phyloP scores from a whole-genome alignment of 2,113 vertebrate genomes.

The Anser cygnoides region DNA sequence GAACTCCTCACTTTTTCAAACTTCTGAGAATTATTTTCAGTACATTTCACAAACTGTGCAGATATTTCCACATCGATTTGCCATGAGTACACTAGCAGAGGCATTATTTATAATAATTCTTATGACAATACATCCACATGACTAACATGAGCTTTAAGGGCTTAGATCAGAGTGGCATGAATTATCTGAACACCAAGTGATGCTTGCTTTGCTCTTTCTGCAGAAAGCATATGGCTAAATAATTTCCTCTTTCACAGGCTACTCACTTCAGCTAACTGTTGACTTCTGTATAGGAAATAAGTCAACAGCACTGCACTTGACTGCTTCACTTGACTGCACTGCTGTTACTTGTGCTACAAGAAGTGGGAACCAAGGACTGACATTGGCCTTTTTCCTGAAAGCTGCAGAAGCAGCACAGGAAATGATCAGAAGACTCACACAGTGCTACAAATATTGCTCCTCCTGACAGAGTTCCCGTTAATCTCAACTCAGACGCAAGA shows the following conservation, averaged over 20 bases:
- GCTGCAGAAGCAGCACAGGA: background rate
- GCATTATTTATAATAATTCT: background rate
- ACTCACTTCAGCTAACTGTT: background rate
- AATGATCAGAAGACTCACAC: background rate
- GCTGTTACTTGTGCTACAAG: background rate
- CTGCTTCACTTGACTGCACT: background rate
- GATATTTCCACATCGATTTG: background rate
- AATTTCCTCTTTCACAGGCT: background rate
- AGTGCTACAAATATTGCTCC: background rate
- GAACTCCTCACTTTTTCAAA: background rate
- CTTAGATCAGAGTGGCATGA: background rate
- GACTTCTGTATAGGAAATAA: background rate
- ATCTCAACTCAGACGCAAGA: background rate
- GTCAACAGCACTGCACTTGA: background rate
- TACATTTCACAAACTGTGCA: background rate
- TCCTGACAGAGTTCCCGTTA: background rate
- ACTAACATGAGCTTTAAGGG: background rate
- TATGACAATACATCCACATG: background rate
- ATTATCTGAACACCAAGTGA: background rate
- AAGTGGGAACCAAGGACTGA: background rate
- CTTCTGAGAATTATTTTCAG: background rate
- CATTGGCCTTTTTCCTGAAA: background rate
- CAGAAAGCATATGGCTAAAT: background rate
- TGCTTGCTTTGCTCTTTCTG: background rate
- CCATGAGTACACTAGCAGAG: background rate